Evolutionary conservation across 2,113 vertebrate species (phyloP).

Genomic region (Turnix velox): DNA sequence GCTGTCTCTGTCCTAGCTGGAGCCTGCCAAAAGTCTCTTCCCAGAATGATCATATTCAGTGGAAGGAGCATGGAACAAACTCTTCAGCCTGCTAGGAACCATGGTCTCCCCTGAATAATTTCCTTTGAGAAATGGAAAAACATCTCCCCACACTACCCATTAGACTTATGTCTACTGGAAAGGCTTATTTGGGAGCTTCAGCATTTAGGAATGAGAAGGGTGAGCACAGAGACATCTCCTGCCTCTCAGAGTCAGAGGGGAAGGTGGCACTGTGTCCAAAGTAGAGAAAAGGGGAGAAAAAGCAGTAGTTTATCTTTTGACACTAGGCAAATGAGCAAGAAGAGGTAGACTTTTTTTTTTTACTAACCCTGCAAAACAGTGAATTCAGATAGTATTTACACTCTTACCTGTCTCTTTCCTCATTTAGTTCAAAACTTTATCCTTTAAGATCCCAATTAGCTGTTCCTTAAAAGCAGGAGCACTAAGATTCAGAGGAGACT

Average conservation of each 20-base stretch:
- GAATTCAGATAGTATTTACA: background rate
- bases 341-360: background rate
- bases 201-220: background rate
- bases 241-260: background rate
- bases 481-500: background rate
- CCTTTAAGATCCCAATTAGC: background rate
- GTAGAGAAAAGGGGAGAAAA: background rate
- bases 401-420: background rate
- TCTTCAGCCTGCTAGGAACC: constrained; percentile 22
- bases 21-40: constrained; percentile 34
- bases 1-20: background rate
- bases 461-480: background rate
- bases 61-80: constrained; percentile 14
- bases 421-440: background rate
- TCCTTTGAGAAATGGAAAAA: background rate
- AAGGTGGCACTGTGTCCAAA: background rate
- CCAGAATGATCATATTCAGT: constrained; percentile 8
- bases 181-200: background rate
- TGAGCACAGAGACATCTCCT: background rate
- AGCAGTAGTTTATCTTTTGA: background rate
- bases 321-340: background rate
- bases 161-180: background rate
- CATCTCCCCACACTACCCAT: fast-evolving
- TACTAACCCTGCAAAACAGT: background rate
- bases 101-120: background rate